Conservation (phyloP, 2,888 invertebrate species). For the Petrolisthes cinctipes region DNA sequence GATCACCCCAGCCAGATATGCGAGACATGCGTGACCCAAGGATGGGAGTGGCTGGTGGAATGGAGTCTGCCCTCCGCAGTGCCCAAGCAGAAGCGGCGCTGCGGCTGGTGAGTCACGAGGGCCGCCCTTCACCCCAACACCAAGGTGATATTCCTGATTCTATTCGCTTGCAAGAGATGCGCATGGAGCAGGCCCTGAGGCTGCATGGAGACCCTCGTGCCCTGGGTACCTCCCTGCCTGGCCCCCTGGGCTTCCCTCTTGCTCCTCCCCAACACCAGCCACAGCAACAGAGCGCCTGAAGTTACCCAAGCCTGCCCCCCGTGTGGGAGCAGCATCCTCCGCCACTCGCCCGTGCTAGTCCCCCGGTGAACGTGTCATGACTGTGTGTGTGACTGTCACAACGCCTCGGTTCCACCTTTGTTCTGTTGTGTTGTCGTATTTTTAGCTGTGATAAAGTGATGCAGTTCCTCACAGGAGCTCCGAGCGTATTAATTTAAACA, state of each 20-base stretch:
- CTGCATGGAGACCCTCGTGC: constrained; percentile 81
- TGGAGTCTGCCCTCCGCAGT: constrained; percentile 65
- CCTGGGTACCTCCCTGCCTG: constrained; percentile 79
- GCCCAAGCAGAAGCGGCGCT: constrained; percentile 64
- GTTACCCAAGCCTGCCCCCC: constrained; percentile 50
- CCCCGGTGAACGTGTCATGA: constrained; percentile 57
- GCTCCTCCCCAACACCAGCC: constrained; percentile 64
- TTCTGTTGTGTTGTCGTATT: constrained; percentile 62
- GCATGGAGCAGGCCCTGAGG: constrained; percentile 85
- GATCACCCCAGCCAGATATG: constrained; percentile 65
- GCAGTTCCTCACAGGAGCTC: constrained; percentile 52
- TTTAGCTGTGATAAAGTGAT: constrained; percentile 61
- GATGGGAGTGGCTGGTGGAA: constrained; percentile 58
- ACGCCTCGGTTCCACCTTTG: constrained; percentile 58
- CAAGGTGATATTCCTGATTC: constrained; percentile 75
- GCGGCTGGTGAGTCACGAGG: constrained; percentile 57
- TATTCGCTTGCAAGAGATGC: constrained; percentile 79
- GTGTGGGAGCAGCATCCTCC: constrained; percentile 54
- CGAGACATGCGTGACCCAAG: constrained; percentile 64
- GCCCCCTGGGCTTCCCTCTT: constrained; percentile 66
- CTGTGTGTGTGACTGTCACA: constrained; percentile 57
- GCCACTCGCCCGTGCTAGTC: constrained; percentile 58
- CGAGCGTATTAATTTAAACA: constrained; percentile 49
- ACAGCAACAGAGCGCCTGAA: constrained; percentile 65
- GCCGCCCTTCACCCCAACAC: constrained; percentile 72